A percentile compares a stretch with the other conserved stretches of the same genome.
Evolutionary conservation across 2,888 invertebrate genomes (phyloP).

Genomic region (Agrochola lychnidis): DNA sequence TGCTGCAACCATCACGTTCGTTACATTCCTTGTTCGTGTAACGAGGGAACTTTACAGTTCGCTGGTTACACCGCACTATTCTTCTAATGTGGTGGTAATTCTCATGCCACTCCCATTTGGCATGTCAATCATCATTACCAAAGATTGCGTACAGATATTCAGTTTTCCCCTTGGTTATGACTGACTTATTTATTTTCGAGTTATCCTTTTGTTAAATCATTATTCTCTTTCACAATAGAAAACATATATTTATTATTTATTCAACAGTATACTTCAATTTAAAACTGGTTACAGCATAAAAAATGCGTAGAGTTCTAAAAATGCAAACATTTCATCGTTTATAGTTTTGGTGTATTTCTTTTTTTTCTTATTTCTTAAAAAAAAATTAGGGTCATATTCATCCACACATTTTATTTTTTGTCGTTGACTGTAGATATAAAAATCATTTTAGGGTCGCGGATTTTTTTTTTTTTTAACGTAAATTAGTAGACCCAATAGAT

Average conservation of each 20-base stretch:
- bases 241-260: too few species aligned
- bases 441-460: neutral
- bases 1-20: conserved; percentile 81
- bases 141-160: conserved; percentile 87
- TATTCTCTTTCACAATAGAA: conserved; percentile 1
- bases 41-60: conserved; percentile 85
- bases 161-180: conserved; percentile 85
- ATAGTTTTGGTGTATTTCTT: neutral
- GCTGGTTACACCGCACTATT: conserved; percentile 79
- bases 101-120: conserved; percentile 72
- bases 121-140: conserved; percentile 83
- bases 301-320: neutral
- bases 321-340: neutral
- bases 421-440: conserved; percentile 1
- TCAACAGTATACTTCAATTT: neutral
- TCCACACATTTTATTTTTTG: neutral
- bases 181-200: conserved; percentile 70
- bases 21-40: conserved; percentile 75
- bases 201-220: conserved; percentile 17
- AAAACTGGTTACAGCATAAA: neutral
- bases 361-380: neutral
- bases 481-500: conserved; percentile 7
- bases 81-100: conserved; percentile 72
- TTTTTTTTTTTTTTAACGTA: neutral
- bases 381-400: neutral